Evolutionary conservation across 2,113 vertebrate species (phyloP).

Genomic region (Rissa tridactyla): DNA sequence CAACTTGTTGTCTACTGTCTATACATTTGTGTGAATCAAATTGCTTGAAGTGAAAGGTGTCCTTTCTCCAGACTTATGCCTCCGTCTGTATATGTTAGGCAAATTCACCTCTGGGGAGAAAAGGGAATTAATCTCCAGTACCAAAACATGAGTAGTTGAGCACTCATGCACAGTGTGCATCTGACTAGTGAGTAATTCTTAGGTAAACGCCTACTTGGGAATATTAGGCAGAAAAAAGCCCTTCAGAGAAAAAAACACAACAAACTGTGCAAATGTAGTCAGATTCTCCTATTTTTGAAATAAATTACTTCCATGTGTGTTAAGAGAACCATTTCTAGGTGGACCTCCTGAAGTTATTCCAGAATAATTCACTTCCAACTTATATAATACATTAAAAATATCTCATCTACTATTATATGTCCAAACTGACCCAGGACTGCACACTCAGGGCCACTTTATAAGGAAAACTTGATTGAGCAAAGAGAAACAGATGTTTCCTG

Average conservation of each 20-base stretch:
- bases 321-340: slow-evolving; percentile 14
- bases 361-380: slow-evolving; percentile 26
- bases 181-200: background rate
- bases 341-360: slow-evolving; percentile 41
- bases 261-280: background rate
- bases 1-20: background rate
- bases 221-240: background rate
- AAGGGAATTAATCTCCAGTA: background rate
- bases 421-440: slow-evolving; percentile 12
- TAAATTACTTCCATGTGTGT: slow-evolving; percentile 49
- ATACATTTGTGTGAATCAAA: background rate
- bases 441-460: slow-evolving; percentile 21
- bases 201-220: background rate
- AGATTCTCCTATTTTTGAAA: slow-evolving; percentile 12
- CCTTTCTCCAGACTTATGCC: background rate
- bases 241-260: background rate
- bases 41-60: background rate
- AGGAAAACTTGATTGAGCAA: slow-evolving; percentile 14
- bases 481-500: slow-evolving; percentile 61
- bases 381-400: slow-evolving; percentile 29
- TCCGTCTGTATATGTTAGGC: background rate
- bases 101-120: background rate
- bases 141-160: background rate
- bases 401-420: slow-evolving; percentile 1
- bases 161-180: background rate